Evolutionary conservation across 64 coral and sea anemone genomes (phyloP).

Genomic region (Cladopsammia gracilis): DNA sequence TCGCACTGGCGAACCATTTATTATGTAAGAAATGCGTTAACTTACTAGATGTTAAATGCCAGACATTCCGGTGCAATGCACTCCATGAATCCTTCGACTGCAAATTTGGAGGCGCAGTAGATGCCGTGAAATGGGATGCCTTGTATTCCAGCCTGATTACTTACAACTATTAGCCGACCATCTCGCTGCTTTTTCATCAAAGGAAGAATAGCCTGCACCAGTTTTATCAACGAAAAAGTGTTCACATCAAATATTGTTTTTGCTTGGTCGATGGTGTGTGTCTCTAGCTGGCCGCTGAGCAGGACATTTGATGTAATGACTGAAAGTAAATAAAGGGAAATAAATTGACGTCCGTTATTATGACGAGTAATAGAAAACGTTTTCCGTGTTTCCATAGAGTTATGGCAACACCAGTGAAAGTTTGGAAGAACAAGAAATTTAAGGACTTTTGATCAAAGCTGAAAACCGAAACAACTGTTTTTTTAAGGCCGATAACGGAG

Average conservation of each 20-base stretch:
- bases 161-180: slow-evolving; percentile 86
- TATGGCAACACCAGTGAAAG: too few species aligned
- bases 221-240: slow-evolving; percentile 84
- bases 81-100: slow-evolving; percentile 93
- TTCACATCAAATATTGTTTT: slow-evolving; percentile 91
- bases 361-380: too few species aligned
- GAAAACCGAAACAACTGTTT: too few species aligned
- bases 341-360: too few species aligned
- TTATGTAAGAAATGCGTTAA: not conserved
- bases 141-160: slow-evolving; percentile 91
- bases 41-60: slow-evolving; percentile 97
- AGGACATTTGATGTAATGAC: slow-evolving; percentile 95
- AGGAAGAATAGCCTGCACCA: slow-evolving; percentile 81
- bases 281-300: slow-evolving; percentile 88
- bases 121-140: slow-evolving; percentile 95
- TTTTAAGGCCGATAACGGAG: too few species aligned
- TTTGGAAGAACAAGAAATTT: too few species aligned
- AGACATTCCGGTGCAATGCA: slow-evolving; percentile 94
- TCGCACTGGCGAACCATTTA: too few species aligned
- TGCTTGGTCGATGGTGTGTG: slow-evolving; percentile 92
- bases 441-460: too few species aligned
- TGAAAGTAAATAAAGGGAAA: slow-evolving; percentile 30
- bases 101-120: slow-evolving; percentile 97
- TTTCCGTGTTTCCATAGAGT: too few species aligned
- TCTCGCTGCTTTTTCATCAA: slow-evolving; percentile 94